Conservation (phyloP, 1,140 invertebrate species). For the Heliothis virescens region DNA sequence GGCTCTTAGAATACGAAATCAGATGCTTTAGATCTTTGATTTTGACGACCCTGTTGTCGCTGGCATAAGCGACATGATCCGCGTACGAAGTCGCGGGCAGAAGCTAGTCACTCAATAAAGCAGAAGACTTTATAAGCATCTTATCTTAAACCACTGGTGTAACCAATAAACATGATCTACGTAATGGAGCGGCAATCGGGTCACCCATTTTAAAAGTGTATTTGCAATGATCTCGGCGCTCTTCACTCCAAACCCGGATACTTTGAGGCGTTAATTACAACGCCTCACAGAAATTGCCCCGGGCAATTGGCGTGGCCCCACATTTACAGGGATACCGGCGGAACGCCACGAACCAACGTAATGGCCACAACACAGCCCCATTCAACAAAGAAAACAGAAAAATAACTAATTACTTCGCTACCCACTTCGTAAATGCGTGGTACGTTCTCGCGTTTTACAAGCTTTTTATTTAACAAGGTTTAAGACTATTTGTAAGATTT, state of each 20-base stretch:
- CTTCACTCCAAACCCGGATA: slow-evolving; percentile 41
- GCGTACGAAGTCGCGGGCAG: too few species aligned
- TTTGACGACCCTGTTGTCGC: too few species aligned
- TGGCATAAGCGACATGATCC: too few species aligned
- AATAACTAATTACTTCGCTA: slow-evolving; percentile 46
- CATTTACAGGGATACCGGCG: slow-evolving; percentile 51
- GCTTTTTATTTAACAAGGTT: slow-evolving; percentile 41
- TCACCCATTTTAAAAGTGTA: slow-evolving; percentile 41
- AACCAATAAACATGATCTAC: too few species aligned
- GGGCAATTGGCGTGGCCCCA: slow-evolving; percentile 53
- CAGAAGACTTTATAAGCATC: too few species aligned
- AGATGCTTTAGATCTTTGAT: too few species aligned
- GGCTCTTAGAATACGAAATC: too few species aligned
- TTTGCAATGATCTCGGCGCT: slow-evolving; percentile 40
- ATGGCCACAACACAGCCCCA: slow-evolving; percentile 49
- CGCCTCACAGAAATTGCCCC: slow-evolving; percentile 48
- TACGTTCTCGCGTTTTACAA: slow-evolving; percentile 40
- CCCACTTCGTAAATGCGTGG: slow-evolving; percentile 42
- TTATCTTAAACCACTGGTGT: too few species aligned
- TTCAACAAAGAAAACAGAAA: slow-evolving; percentile 53
- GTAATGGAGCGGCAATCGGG: background rate
- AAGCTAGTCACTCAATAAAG: too few species aligned
- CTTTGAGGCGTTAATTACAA: slow-evolving; percentile 55
- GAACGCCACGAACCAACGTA: slow-evolving; percentile 50
- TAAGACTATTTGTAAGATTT: slow-evolving; percentile 39